Conservation (phyloP, 2,888 invertebrate species). For the Artemia sinica region DNA sequence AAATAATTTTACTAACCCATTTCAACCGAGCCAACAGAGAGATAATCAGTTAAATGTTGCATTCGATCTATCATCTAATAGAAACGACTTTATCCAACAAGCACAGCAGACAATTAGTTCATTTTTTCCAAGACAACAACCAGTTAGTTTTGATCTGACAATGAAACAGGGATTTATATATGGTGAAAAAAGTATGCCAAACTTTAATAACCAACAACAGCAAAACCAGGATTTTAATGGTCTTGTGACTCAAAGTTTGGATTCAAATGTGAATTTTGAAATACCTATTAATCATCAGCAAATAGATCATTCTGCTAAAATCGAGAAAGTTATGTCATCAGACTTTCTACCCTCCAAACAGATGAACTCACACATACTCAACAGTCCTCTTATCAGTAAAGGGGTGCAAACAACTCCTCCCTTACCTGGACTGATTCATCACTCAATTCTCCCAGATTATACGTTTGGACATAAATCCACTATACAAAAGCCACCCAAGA, state of each 20-base stretch:
- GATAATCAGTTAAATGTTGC: not conserved
- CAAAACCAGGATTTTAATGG: not conserved
- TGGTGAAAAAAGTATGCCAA: not conserved
- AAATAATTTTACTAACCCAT: constrained; percentile 10
- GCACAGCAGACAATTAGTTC: constrained; percentile 11
- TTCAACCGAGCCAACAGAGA: not conserved
- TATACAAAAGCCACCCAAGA: not conserved
- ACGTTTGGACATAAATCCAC: not conserved
- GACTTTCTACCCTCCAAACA: not conserved
- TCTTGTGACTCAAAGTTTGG: not conserved
- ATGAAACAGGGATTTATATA: constrained; percentile 10
- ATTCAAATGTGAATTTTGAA: not conserved
- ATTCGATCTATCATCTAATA: not conserved
- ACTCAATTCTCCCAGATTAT: not conserved
- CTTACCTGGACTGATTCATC: not conserved
- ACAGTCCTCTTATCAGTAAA: too few species aligned
- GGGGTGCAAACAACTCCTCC: too few species aligned
- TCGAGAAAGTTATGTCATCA: not conserved
- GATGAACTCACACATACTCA: not conserved
- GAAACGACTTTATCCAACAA: not conserved
- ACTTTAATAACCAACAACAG: not conserved
- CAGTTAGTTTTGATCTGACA: not conserved
- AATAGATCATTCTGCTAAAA: not conserved
- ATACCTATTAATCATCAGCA: constrained; percentile 2
- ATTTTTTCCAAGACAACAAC: constrained; percentile 11